These are phyloP conservation scores for Rutilus rutilus DNA, from an alignment of 2,113 vertebrate genomes.

Conservation along the genomic window DNA sequence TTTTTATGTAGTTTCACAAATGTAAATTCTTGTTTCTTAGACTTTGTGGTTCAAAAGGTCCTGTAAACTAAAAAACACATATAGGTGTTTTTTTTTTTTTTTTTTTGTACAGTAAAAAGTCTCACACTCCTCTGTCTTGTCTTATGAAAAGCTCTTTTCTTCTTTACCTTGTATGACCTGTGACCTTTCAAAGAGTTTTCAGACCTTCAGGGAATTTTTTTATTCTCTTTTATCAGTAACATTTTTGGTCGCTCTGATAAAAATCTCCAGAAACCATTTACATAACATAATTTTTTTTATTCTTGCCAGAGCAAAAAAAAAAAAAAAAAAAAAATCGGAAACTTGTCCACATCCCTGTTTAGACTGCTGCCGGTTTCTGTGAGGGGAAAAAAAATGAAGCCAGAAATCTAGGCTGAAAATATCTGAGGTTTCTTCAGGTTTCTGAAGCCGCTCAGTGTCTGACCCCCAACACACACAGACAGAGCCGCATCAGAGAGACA, in stretches of 20 bases:
- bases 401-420: constrained; percentile 66
- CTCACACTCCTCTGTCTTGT: background rate
- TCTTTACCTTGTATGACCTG: background rate
- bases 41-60: background rate
- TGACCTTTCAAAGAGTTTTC: background rate
- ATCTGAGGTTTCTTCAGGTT: constrained; percentile 71
- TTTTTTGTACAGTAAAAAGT: background rate
- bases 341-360: constrained; percentile 27
- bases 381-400: constrained; percentile 53
- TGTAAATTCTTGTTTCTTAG: background rate
- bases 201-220: background rate
- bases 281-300: background rate
- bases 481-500: constrained; percentile 46
- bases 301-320: background rate
- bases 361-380: constrained; percentile 63
- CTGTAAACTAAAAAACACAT: background rate
- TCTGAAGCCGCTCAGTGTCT: constrained; percentile 59
- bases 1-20: background rate
- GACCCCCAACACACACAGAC: constrained; percentile 29
- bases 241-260: background rate
- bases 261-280: constrained; percentile 1
- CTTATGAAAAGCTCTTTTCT: constrained; percentile 5
- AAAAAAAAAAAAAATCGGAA: background rate
- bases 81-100: background rate
- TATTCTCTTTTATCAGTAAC: background rate